Evolutionary conservation across 2,797 vertebrate species (phyloP).

Genomic region (Catamblyrhynchus diadema): DNA sequence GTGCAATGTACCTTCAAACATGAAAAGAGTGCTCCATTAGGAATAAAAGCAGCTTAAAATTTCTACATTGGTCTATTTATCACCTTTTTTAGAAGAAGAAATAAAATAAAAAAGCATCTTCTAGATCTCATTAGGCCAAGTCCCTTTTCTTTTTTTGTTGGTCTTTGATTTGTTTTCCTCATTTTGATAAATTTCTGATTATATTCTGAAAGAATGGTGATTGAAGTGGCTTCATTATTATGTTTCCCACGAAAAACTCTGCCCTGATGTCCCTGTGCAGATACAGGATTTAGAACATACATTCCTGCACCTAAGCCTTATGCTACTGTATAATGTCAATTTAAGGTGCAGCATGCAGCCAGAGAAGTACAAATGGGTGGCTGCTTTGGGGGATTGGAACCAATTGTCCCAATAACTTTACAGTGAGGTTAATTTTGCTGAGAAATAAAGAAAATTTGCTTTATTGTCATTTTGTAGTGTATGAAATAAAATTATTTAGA

Average conservation of each 20-base stretch:
- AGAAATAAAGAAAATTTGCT: neutral
- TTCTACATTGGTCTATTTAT: neutral
- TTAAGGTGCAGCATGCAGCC: neutral
- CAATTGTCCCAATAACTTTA: neutral
- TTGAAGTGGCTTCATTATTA: neutral
- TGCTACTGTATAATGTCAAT: fast-evolving
- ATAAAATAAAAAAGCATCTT: neutral
- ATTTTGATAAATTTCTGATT: neutral
- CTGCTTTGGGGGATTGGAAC: neutral
- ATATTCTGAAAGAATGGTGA: neutral
- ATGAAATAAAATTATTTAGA: neutral
- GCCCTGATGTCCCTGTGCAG: neutral
- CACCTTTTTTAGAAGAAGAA: neutral
- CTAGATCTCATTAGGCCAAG: neutral
- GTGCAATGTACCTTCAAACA: neutral
- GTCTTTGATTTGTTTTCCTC: neutral
- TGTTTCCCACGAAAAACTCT: neutral
- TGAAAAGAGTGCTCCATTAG: neutral
- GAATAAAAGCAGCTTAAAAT: neutral
- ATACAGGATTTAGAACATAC: neutral
- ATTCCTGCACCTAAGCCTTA: neutral
- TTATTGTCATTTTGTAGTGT: neutral
- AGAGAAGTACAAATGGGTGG: neutral
- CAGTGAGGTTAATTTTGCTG: neutral
- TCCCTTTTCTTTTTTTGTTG: neutral